Evolutionary conservation across 2,113 vertebrate genomes (phyloP).

Genomic region (Serinus canaria): DNA sequence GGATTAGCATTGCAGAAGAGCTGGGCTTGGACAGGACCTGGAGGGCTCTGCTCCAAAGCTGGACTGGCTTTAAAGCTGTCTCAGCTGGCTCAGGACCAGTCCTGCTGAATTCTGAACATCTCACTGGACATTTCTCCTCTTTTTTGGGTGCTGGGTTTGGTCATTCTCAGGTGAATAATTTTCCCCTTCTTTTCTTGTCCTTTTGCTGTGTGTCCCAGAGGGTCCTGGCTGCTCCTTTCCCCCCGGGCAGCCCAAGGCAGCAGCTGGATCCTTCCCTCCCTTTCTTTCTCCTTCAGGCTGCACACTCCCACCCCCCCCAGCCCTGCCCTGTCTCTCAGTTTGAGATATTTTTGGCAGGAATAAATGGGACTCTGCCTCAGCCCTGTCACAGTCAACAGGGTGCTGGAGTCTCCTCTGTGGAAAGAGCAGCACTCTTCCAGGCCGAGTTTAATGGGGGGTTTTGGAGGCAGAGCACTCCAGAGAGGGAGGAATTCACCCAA

Average conservation of each 20-base stretch:
- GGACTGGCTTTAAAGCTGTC: background rate
- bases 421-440: background rate
- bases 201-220: background rate
- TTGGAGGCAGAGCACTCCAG: background rate
- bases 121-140: background rate
- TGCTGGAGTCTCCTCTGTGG: background rate
- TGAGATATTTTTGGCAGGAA: conserved; percentile 2
- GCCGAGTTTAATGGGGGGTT: fast-evolving
- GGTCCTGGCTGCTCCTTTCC: background rate
- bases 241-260: fast-evolving
- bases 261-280: background rate
- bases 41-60: background rate
- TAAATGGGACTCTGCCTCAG: conserved; percentile 8
- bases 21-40: background rate
- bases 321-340: background rate
- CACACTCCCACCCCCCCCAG: background rate
- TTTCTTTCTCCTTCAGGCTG: background rate
- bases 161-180: background rate
- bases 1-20: background rate
- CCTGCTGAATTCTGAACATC: background rate
- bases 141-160: background rate
- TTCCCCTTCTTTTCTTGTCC: background rate
- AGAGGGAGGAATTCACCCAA: background rate
- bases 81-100: background rate
- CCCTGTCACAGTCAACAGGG: background rate